Evolutionary conservation across 2,113 vertebrate genomes (phyloP), one percentile per base, ranked within the genome.

Genomic region (Synodontis membranacea): DNA sequence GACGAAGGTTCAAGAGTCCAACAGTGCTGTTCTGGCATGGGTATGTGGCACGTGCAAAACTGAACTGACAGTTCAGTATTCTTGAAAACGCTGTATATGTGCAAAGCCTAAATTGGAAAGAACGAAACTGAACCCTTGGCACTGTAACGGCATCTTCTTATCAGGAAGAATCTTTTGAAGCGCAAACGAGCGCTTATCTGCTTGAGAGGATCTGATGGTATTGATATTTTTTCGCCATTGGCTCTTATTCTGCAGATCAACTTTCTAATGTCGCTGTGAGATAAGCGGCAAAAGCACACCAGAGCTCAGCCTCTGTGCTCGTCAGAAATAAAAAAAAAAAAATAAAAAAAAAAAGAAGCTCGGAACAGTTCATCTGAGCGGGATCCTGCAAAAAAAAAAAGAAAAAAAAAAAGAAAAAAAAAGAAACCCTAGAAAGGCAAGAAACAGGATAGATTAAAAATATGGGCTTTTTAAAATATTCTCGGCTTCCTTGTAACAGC

Each of bases 261-360:
- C 83, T 93, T 95, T 94, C 84, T 92, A 95, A 94, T 94, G 93
- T 93, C 90, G 92, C 91, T 90, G 90, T 66, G 90, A 92, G 93
- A 94, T 93, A 93, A 94, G 93, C 91, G 92, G 91, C n/a, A 54
- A 90, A 91, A 62, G 85, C 37, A 60, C 85, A 62, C 87, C 76
- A 81, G 79, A 84, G 60, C 80, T n/a, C 64, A n/a, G 37, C 83
- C 74, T 83, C 42, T 74, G 79, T 52, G 68, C 70, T 42, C 31
- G 46, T 80, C 70, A 82, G 60, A 82, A 84, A 86, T 28, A 80
- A 86, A 28, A 89, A n/a, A n/a, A n/a, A n/a, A n/a, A n/a, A n/a
- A n/a, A n/a, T n/a, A n/a, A n/a, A n/a, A n/a, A n/a, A n/a, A n/a
- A n/a, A n/a, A n/a, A n/a, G n/a, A 90, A 93, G 91, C 79, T 88